Evolutionary conservation across 2,888 invertebrate genomes (phyloP).

Genomic region (Coleophora deauratella): DNA sequence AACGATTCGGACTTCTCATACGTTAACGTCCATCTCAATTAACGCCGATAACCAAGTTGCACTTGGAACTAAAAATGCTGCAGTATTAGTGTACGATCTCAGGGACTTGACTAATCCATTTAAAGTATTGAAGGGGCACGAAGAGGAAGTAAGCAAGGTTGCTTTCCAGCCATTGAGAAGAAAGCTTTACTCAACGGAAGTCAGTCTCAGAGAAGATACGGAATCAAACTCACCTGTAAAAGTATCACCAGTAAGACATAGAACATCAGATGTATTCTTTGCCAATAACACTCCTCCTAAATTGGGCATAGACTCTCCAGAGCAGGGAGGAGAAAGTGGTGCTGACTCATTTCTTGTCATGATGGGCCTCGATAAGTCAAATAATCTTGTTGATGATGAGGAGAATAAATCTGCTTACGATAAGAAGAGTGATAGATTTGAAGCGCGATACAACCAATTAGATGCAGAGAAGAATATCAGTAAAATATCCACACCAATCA

Average conservation of each 20-base stretch:
- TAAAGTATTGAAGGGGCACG: constrained; percentile 64
- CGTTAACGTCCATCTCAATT: constrained; percentile 53
- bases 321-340: constrained; percentile 35
- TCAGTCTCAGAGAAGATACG: constrained; percentile 56
- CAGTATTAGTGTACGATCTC: constrained; percentile 69
- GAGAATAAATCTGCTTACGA: constrained; percentile 38
- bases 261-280: constrained; percentile 53
- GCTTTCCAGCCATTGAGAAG: constrained; percentile 57
- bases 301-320: constrained; percentile 27
- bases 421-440: constrained; percentile 41
- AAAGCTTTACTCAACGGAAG: constrained; percentile 43
- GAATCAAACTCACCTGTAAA: constrained; percentile 36
- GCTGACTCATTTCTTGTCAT: constrained; percentile 60
- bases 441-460: constrained; percentile 33
- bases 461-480: constrained; percentile 50
- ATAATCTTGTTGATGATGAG: constrained; percentile 42
- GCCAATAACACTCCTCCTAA: constrained; percentile 51
- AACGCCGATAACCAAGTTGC: constrained; percentile 66
- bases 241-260: constrained; percentile 32
- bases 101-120: constrained; percentile 63
- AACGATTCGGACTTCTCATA: constrained; percentile 48
- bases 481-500: constrained; percentile 59
- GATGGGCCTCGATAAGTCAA: constrained; percentile 58
- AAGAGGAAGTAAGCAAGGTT: constrained; percentile 59
- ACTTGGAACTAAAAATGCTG: constrained; percentile 71